Evolutionary conservation across 2,888 invertebrate species (phyloP), one percentile per base, ranked within the genome.

Genomic region (Drosophila formosana): DNA sequence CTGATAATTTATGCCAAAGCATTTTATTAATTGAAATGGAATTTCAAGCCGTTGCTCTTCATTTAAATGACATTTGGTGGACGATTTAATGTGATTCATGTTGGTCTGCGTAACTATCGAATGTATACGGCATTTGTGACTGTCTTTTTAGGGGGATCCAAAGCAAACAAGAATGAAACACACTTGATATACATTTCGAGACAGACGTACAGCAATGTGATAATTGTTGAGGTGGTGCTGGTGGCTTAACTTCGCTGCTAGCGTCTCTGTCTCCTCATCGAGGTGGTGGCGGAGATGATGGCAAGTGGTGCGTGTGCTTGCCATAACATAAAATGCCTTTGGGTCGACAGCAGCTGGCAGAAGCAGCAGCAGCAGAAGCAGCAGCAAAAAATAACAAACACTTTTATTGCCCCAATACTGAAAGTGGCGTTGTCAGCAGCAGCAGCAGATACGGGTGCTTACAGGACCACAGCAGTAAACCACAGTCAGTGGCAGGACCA

Each of bases 341-440:
- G 72, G 75, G 75, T 58, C 52, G 25, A 34, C 55, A 60, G 53
- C 39, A 57, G 65, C 50, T 68, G 66, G 23, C 52, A 32, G 8
- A 8, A 32, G 32, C 6, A 30, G 30, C 34, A 34, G 34, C 34
- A 34, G 34, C 34, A 34, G 34, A 11, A 34, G 34, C 4, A 32
- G 32, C 37, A n/a, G 37, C 53, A 66, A 53, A 60, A 50, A 63
- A 47, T 45, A 67, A 70, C 64, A 76, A 76, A 78, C 60, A 61
- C 49, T 87, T 84, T 87, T 83, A 85, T 86, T 69, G 78, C 75
- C 72, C 63, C 72, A 71, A 68, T 57, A 71, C 65, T 50, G 63
- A 78, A 88, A 88, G 78, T 84, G 86, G 57, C 81, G 69, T 63
- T 79, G 89, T 87, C 89, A 88, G 89, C 84, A 85, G 67, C 74